These are phyloP conservation scores for Drosophila varians DNA, from an alignment of 1,140 invertebrate genomes.

Conservation along the genomic window DNA sequence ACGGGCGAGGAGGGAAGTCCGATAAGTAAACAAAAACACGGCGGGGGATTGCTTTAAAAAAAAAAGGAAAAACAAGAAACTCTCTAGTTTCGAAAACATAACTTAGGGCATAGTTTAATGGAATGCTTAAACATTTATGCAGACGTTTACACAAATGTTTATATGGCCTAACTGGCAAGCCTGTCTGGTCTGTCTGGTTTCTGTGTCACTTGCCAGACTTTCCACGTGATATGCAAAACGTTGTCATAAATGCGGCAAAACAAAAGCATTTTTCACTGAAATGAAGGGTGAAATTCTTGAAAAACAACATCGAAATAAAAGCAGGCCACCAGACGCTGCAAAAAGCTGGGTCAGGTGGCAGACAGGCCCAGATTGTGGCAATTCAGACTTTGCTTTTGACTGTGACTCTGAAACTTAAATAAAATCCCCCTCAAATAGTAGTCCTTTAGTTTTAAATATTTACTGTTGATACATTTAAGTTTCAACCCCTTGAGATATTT, in stretches of 20 bases:
- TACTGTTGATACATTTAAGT: not conserved
- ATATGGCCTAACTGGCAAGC: too few relatives aligned
- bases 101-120: not conserved
- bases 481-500: not conserved
- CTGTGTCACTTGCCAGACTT: slow-evolving; percentile 41
- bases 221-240: slow-evolving; percentile 15
- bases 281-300: slow-evolving; percentile 1
- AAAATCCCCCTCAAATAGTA: not conserved
- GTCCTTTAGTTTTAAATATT: not conserved
- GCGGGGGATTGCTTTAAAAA: not conserved
- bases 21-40: slow-evolving; percentile 10
- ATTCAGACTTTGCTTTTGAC: too few relatives aligned
- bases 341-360: slow-evolving; percentile 2
- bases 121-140: not conserved
- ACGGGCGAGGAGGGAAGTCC: not conserved
- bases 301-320: not conserved
- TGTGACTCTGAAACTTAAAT: not conserved
- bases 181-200: slow-evolving; percentile 1
- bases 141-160: slow-evolving; percentile 7
- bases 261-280: not conserved
- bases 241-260: slow-evolving; percentile 28
- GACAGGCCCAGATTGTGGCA: not conserved
- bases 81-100: not conserved
- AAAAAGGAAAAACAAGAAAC: not conserved
- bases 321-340: not conserved